These are phyloP conservation scores for Ploceus nigricollis DNA, from an alignment of 2,113 vertebrate genomes.

Conservation along the genomic window DNA sequence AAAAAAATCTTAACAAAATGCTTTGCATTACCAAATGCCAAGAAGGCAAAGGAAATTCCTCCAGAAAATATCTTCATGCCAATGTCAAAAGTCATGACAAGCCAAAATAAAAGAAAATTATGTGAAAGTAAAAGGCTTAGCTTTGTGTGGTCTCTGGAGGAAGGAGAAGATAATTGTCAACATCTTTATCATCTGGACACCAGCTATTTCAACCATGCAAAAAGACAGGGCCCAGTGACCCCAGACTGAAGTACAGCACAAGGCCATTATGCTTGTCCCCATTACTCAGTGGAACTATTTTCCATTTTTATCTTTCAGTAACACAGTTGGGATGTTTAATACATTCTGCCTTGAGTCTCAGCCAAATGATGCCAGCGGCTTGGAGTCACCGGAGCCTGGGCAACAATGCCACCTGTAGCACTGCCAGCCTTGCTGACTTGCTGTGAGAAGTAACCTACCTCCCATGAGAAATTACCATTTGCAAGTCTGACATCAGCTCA, in stretches of 20 bases:
- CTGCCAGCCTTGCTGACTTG: not conserved
- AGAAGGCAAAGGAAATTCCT: slow-evolving; percentile 8
- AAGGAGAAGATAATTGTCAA: slow-evolving; percentile 26
- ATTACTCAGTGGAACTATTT: not conserved
- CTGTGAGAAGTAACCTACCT: not conserved
- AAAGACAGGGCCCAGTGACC: not conserved
- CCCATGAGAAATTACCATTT: not conserved
- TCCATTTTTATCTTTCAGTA: slow-evolving; percentile 19
- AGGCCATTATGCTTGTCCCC: not conserved
- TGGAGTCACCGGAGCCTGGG: not conserved
- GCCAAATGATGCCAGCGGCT: not conserved
- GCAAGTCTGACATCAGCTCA: not conserved
- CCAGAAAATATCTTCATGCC: not conserved
- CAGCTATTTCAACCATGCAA: slow-evolving; percentile 17
- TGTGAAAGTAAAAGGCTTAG: not conserved
- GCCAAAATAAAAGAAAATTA: slow-evolving; percentile 8
- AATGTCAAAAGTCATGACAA: slow-evolving; percentile 4
- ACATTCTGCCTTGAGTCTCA: not conserved
- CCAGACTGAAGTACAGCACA: slow-evolving; percentile 7
- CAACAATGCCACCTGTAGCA: not conserved
- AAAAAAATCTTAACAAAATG: not conserved
- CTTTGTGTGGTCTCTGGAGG: slow-evolving; percentile 29
- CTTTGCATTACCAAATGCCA: not conserved
- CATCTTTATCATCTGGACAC: slow-evolving; percentile 42
- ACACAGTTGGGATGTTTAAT: not conserved